These are phyloP conservation scores for Sternotherus odoratus DNA, from an alignment of 2,797 vertebrate genomes.

Conservation along the genomic window DNA sequence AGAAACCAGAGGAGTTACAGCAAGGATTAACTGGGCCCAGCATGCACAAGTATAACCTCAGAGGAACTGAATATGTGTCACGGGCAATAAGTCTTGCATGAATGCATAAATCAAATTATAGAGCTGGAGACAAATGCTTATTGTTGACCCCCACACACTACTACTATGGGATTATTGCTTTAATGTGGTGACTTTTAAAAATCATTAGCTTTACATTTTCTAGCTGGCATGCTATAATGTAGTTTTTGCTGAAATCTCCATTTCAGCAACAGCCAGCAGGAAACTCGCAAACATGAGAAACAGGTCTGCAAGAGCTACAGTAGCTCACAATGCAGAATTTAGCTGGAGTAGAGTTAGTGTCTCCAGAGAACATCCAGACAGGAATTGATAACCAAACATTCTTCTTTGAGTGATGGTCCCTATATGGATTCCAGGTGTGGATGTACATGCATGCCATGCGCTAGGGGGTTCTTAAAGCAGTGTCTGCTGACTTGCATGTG, in stretches of 20 bases:
- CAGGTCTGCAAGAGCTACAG: not conserved
- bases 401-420: not conserved
- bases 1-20: fast-evolving
- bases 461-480: not conserved
- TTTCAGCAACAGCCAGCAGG: not conserved
- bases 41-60: not conserved
- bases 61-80: not conserved
- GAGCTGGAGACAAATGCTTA: slow-evolving; percentile 5
- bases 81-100: fast-evolving
- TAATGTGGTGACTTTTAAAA: not conserved
- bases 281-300: not conserved
- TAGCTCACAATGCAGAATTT: not conserved
- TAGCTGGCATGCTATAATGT: not conserved
- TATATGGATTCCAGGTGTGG: not conserved
- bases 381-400: not conserved
- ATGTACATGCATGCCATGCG: not conserved
- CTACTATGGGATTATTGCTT: not conserved
- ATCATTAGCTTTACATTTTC: not conserved
- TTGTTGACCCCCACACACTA: not conserved
- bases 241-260: fast-evolving
- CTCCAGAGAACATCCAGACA: not conserved
- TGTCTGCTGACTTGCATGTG: not conserved
- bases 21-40: not conserved
- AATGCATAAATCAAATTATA: slow-evolving; percentile 41
- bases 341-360: not conserved